Base-by-base conservation (phyloP, 1,140 invertebrate species). In the Drosophila melanica region DNA sequence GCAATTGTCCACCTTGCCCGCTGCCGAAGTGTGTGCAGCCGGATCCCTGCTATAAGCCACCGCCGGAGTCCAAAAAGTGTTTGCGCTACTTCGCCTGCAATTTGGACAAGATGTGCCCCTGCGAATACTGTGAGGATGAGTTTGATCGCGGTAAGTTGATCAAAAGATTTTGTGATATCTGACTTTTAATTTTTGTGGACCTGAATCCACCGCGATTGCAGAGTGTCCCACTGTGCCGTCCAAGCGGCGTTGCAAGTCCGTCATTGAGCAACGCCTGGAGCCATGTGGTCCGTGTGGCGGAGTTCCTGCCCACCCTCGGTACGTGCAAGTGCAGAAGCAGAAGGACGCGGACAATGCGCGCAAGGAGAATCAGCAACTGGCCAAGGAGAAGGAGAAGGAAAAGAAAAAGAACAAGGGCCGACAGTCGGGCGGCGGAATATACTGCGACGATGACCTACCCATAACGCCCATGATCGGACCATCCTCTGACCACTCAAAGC, bases 31-130 rank as follows among this genome's bases (percentile, higher is more conserved):
- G 70, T 39, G 44, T 53, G 4, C 41, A 45, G 37, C 11, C 14
- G 10, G 59, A 73, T 76, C 69, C 63, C 1, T 62, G 74, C n/a
- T n/a, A 14, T 0, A 12, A 12, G 2, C 27, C 30, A 2, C 30
- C 41, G 3, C 10, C 48, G 0, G 47, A 41, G 5, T 2, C 11
- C 7, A 44, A 44, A 11, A 77, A 75, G n/a, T 70, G 68, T 12
- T 58, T 73, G 23, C 72, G 90, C 6, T 91, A 91, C 50, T 91
- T 84, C 51, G 65, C 78, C 39, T 91, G 87, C 48, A 91, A 91
- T 47, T 27, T 90, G 51, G 90, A 91, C 63, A 89, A 79, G 39
- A 35, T 84, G 39, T 91, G 84, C 47, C 90, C 90, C 37, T 80
- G 81, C 11, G 90, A 90, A 6, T 77, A 70, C 30, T 89, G 90